Percentiles rank a stretch among this genome's conserved stretches.
phyloP scores from a whole-genome alignment of 2,113 vertebrate species.

The Protobothrops mucrosquamatus region DNA sequence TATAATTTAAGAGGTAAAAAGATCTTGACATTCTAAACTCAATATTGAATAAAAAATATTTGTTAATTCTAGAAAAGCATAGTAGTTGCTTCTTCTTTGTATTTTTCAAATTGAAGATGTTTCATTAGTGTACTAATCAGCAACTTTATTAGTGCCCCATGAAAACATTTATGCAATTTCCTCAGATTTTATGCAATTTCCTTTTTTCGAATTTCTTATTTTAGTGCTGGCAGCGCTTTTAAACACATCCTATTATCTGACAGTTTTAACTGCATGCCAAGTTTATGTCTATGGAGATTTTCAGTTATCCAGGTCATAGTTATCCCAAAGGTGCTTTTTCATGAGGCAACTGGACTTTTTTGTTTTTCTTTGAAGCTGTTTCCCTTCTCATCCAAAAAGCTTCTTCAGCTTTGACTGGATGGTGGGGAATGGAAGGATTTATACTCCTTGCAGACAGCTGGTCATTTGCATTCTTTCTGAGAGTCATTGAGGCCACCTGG shows the following conservation, averaged over 20 bases:
- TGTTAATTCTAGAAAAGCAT: background rate
- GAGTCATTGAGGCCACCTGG: too few species aligned
- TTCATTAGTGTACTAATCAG: background rate
- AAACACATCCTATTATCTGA: background rate
- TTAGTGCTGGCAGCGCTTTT: background rate
- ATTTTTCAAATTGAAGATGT: background rate
- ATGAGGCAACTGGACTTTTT: too few species aligned
- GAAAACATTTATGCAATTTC: background rate
- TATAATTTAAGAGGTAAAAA: background rate
- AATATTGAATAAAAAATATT: background rate
- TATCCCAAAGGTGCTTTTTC: too few species aligned
- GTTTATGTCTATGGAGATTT: too few species aligned
- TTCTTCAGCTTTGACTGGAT: too few species aligned
- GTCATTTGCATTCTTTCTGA: too few species aligned
- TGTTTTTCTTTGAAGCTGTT: too few species aligned
- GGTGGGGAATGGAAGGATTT: too few species aligned
- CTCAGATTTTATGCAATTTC: background rate
- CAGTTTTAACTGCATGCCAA: background rate
- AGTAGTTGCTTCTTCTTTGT: constrained; percentile 4
- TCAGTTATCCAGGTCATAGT: too few species aligned
- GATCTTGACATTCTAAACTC: background rate
- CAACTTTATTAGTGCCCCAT: background rate
- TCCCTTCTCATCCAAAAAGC: too few species aligned
- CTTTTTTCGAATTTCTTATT: background rate
- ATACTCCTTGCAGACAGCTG: too few species aligned